These are phyloP conservation scores for Diarsia mendica DNA, from an alignment of 2,888 invertebrate genomes.

Conservation along the genomic window DNA sequence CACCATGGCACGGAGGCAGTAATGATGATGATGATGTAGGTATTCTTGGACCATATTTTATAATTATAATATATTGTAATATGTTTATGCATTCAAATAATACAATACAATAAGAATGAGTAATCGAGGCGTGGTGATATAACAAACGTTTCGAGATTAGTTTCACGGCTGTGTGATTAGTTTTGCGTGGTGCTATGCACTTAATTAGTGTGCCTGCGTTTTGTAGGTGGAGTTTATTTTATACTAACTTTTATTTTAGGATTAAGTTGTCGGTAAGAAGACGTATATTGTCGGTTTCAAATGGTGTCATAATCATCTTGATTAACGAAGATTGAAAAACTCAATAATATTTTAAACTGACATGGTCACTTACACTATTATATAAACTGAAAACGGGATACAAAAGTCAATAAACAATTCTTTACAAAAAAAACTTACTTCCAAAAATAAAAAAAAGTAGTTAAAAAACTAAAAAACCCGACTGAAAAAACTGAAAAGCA, in stretches of 20 bases:
- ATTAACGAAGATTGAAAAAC: not conserved
- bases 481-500: too few species aligned
- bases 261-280: not conserved
- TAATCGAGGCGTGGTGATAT: constrained; percentile 21
- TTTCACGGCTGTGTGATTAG: constrained; percentile 32
- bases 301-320: not conserved
- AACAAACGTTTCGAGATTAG: constrained; percentile 42
- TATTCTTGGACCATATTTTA: too few species aligned
- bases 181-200: constrained; percentile 21
- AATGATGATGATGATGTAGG: too few species aligned
- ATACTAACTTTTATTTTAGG: not conserved
- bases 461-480: too few species aligned
- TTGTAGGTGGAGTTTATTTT: not conserved
- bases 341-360: too few species aligned
- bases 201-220: constrained; percentile 36
- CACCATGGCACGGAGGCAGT: too few species aligned
- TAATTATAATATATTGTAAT: too few species aligned
- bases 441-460: too few species aligned
- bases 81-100: not conserved
- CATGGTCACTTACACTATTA: too few species aligned
- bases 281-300: not conserved
- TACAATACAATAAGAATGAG: not conserved
- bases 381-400: too few species aligned
- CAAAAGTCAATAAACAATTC: too few species aligned
- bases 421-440: too few species aligned